Conservation (phyloP, 2,797 vertebrate genomes). For the Rhinoraja longicauda region DNA sequence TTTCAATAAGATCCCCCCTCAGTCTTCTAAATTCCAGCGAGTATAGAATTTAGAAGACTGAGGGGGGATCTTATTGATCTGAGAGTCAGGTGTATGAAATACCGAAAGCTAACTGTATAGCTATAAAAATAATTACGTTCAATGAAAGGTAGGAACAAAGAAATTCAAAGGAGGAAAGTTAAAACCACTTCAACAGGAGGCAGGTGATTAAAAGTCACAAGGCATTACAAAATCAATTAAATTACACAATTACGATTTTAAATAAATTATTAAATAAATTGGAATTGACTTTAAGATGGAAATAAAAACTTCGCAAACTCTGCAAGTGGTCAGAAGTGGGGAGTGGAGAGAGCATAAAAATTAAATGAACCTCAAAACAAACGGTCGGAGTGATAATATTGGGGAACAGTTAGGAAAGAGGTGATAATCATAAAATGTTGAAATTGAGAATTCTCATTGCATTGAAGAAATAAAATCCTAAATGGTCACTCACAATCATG, state of each 20-base stretch:
- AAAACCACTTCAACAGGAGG: background rate
- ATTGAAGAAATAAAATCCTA: background rate
- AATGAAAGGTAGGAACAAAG: background rate
- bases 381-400: background rate
- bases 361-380: background rate
- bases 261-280: background rate
- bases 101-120: background rate
- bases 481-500: background rate
- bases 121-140: background rate
- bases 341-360: background rate
- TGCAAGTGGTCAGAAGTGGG: background rate
- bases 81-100: background rate
- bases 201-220: background rate
- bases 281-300: background rate
- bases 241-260: background rate
- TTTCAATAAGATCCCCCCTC: too few relatives aligned
- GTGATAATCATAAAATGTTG: background rate
- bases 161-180: background rate
- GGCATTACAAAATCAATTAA: background rate
- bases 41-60: too few relatives aligned
- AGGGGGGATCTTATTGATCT: too few relatives aligned
- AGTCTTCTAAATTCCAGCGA: too few relatives aligned
- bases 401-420: background rate
- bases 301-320: background rate
- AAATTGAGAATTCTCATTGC: background rate